Conservation (phyloP, 2,888 invertebrate genomes). For the Schizaphis graminum region DNA sequence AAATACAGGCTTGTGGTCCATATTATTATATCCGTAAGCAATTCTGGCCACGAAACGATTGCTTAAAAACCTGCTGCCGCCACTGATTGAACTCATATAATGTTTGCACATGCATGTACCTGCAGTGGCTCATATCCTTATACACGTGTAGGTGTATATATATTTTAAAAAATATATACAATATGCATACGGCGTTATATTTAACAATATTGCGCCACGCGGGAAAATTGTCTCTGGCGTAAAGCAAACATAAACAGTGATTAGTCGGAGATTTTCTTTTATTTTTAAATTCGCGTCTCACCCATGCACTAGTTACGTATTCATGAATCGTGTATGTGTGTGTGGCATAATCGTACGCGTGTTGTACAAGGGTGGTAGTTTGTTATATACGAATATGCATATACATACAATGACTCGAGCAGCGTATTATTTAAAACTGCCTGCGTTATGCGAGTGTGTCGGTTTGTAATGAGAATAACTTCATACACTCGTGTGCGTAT, state of each 20-base stretch:
- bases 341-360: neutral
- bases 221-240: conserved; percentile 34
- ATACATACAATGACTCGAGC: neutral
- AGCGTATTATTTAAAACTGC: conserved; percentile 55
- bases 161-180: too few species aligned
- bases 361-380: neutral
- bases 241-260: conserved; percentile 61
- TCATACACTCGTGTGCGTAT: conserved; percentile 45
- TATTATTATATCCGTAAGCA: neutral
- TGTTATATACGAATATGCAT: neutral
- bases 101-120: neutral
- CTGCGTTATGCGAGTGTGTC: conserved; percentile 44
- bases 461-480: conserved; percentile 64
- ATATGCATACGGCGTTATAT: neutral
- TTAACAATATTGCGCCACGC: neutral
- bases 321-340: conserved; percentile 46
- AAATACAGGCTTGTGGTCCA: neutral
- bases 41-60: neutral
- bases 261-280: conserved; percentile 48
- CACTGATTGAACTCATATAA: neutral
- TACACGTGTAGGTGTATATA: neutral
- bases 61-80: neutral
- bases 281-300: conserved; percentile 52
- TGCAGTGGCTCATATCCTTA: neutral
- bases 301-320: conserved; percentile 53